Conservation (phyloP, 2,888 invertebrate genomes). For the Acanthosepion esculentum region DNA sequence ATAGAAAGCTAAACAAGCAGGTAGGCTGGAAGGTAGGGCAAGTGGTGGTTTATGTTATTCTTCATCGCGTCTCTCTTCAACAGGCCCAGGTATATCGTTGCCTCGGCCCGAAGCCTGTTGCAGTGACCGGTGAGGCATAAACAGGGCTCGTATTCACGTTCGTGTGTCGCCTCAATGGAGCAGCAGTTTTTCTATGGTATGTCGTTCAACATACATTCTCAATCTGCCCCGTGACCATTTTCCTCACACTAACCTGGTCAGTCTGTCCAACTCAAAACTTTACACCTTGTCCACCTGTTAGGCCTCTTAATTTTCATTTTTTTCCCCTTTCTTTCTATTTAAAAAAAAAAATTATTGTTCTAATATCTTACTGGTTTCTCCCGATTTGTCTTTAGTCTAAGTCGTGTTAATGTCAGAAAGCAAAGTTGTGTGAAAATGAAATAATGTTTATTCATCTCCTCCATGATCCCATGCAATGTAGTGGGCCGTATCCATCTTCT, state of each 20-base stretch:
- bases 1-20: neutral
- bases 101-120: neutral
- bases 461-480: no score
- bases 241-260: conserved; percentile 17
- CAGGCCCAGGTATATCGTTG: conserved; percentile 33
- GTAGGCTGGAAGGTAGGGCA: neutral
- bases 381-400: neutral
- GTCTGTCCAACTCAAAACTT: neutral
- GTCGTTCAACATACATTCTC: neutral
- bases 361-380: neutral
- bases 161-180: conserved; percentile 33
- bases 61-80: conserved; percentile 33
- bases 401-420: neutral
- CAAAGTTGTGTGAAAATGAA: neutral
- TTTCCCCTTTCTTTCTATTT: neutral
- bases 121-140: neutral
- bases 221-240: neutral
- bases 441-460: neutral
- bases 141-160: conserved; percentile 11
- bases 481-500: no score
- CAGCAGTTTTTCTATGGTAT: neutral
- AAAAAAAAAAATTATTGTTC: neutral
- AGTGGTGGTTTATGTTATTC: neutral
- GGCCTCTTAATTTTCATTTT: neutral
- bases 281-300: neutral